phyloP scores from a whole-genome alignment of 2,797 vertebrate genomes.

The Enteromius fasciolatus region DNA sequence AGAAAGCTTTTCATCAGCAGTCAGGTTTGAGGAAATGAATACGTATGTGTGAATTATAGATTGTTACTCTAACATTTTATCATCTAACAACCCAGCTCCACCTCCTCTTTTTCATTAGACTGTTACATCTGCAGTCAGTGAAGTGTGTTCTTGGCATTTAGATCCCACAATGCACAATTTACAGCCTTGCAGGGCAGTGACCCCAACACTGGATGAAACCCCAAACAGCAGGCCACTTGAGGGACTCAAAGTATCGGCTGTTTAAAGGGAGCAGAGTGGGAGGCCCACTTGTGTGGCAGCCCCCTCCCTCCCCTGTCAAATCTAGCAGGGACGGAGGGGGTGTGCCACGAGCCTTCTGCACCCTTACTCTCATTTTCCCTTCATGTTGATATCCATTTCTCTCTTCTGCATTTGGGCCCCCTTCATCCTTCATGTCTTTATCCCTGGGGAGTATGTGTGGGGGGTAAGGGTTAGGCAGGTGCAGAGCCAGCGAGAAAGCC shows the following conservation, averaged over 20 bases:
- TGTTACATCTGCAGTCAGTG: constrained; percentile 37
- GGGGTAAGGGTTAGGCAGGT: constrained; percentile 75
- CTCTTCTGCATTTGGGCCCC: constrained; percentile 3
- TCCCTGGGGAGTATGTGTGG: constrained; percentile 48
- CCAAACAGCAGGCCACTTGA: constrained; percentile 67
- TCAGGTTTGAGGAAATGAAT: background rate
- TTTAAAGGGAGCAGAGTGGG: constrained; percentile 65
- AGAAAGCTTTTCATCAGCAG: background rate
- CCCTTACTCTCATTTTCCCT: constrained; percentile 19
- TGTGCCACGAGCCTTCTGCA: constrained; percentile 73
- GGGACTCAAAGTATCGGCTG: constrained; percentile 71
- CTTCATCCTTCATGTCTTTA: constrained; percentile 14
- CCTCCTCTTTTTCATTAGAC: constrained; percentile 42
- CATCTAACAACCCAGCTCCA: constrained; percentile 19
- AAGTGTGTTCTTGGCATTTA: constrained; percentile 34
- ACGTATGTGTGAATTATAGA: background rate
- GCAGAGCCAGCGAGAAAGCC: constrained; percentile 62
- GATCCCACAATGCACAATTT: constrained; percentile 55
- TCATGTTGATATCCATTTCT: constrained; percentile 50
- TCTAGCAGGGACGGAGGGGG: constrained; percentile 66
- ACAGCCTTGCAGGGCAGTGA: constrained; percentile 61
- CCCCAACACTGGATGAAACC: constrained; percentile 60
- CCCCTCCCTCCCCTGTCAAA: constrained; percentile 49
- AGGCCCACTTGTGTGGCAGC: constrained; percentile 64
- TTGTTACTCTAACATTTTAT: background rate